Conservation (phyloP, 2,797 vertebrate genomes). For the Acanthurus lineatus region DNA sequence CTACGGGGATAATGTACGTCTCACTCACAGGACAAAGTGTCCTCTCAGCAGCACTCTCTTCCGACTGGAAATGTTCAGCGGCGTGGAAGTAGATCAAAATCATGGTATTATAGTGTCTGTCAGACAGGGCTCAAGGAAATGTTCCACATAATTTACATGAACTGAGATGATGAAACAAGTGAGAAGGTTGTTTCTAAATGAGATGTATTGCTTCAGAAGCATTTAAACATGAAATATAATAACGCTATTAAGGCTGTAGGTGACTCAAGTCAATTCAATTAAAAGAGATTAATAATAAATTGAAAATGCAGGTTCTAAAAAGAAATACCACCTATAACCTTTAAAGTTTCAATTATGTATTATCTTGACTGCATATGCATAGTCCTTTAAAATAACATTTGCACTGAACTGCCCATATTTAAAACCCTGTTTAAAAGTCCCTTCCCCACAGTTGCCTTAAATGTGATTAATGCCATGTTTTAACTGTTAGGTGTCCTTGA, state of each 20-base stretch:
- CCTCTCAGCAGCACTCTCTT: conserved; percentile 53
- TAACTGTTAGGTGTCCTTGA: no score
- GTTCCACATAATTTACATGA: background rate
- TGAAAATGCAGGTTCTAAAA: background rate
- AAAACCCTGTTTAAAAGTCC: no score
- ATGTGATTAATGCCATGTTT: no score
- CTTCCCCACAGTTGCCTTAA: no score
- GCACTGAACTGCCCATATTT: no score
- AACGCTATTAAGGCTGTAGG: no score
- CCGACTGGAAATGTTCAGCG: conserved; percentile 42
- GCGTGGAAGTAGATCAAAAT: conserved; percentile 44
- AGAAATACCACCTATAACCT: background rate
- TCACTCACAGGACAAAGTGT: conserved; percentile 69
- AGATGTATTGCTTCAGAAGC: background rate
- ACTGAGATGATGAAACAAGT: conserved; percentile 17
- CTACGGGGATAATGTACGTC: conserved; percentile 65
- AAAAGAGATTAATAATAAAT: background rate
- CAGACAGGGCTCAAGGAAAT: conserved; percentile 4
- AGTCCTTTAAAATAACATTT: background rate
- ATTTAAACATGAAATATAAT: background rate
- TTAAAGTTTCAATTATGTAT: background rate
- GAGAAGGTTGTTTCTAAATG: background rate
- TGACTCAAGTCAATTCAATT: background rate
- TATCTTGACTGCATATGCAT: background rate
- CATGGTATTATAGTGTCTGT: background rate